These are phyloP conservation scores for Ormyrus labotus DNA, from an alignment of 2,888 invertebrate genomes.

Conservation along the genomic window DNA sequence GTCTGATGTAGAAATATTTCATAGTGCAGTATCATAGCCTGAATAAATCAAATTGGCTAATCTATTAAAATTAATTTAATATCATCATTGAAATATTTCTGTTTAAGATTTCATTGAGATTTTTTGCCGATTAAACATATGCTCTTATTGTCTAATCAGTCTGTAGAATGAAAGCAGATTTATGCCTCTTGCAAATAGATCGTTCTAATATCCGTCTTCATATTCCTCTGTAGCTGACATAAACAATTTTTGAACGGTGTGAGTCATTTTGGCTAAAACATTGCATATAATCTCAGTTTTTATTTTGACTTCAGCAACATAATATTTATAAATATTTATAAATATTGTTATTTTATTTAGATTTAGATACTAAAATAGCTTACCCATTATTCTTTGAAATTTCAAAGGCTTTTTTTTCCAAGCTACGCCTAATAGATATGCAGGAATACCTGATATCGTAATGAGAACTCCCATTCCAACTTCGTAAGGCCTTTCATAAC, in stretches of 20 bases:
- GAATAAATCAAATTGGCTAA: not conserved
- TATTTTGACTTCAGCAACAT: no score
- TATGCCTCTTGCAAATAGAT: conserved; percentile 15
- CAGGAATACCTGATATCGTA: conserved; percentile 89
- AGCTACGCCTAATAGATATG: conserved; percentile 85
- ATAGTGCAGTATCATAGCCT: conserved; percentile 3
- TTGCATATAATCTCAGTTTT: no score
- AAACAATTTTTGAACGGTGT: conserved; percentile 84
- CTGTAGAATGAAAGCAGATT: conserved; percentile 20
- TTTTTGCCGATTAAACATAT: conserved; percentile 19
- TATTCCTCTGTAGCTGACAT: conserved; percentile 87
- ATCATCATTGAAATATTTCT: conserved; percentile 19
- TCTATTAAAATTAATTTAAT: not conserved
- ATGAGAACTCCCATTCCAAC: conserved; percentile 87
- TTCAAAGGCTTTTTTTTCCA: conserved; percentile 82
- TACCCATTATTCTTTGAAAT: conserved; percentile 81
- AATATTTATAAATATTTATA: no score
- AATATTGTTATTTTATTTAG: not conserved
- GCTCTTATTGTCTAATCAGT: conserved; percentile 53
- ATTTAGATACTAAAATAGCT: conserved; percentile 66
- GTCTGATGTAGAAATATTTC: not conserved
- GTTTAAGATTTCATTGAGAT: not conserved
- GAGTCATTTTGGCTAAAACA: conserved; percentile 80
- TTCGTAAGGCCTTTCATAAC: conserved; percentile 87
- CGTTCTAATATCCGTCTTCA: conserved; percentile 61